phyloP scores from a whole-genome alignment of 2,888 invertebrate species.

The Acleris emargana region DNA sequence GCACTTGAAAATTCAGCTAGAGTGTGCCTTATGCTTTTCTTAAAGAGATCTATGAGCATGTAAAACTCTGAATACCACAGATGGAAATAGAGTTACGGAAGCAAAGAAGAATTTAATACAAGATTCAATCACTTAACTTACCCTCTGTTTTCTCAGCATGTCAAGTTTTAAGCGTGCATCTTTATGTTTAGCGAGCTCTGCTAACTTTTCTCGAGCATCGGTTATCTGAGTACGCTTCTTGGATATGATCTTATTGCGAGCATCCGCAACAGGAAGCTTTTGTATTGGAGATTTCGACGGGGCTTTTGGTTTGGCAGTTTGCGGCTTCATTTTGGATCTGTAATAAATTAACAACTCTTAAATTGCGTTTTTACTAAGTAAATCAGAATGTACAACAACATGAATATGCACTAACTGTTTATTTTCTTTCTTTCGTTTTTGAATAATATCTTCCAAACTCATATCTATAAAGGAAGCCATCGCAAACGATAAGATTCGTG shows the following conservation, averaged over 20 bases:
- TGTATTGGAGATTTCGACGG: slow-evolving; percentile 41
- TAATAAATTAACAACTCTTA: slow-evolving; percentile 33
- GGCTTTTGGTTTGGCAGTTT: slow-evolving; percentile 40
- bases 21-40: too few relatives aligned
- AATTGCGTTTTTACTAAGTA: not conserved
- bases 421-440: slow-evolving; percentile 67
- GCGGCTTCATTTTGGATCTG: slow-evolving; percentile 39
- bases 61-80: too few relatives aligned
- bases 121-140: slow-evolving; percentile 42
- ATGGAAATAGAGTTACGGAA: too few relatives aligned
- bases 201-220: slow-evolving; percentile 92
- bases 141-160: slow-evolving; percentile 83
- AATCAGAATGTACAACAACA: not conserved
- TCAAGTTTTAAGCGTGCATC: slow-evolving; percentile 90
- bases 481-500: slow-evolving; percentile 2
- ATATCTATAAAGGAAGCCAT: slow-evolving; percentile 72
- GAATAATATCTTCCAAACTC: slow-evolving; percentile 79
- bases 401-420: slow-evolving; percentile 50
- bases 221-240: slow-evolving; percentile 89
- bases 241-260: slow-evolving; percentile 90
- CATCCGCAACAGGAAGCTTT: slow-evolving; percentile 81
- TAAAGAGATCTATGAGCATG: too few relatives aligned
- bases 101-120: too few relatives aligned
- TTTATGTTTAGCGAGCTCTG: slow-evolving; percentile 88
- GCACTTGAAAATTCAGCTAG: too few relatives aligned